Percentiles rank a stretch among this genome's conserved stretches.
Evolutionary conservation across 2,888 invertebrate genomes (phyloP).

Genomic region (Callosobruchus maculatus): DNA sequence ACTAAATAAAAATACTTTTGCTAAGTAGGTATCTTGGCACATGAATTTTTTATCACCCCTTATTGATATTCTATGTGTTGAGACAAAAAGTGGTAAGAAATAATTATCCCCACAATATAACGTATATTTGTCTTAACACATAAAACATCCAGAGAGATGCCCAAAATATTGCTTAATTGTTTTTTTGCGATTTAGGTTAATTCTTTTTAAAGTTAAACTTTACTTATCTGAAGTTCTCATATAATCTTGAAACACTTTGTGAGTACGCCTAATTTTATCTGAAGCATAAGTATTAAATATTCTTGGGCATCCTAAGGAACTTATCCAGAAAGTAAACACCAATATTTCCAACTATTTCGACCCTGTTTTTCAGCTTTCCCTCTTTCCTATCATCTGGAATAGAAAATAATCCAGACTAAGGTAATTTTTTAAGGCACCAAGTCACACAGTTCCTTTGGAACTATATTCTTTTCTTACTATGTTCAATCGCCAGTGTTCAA

Average conservation of each 20-base stretch:
- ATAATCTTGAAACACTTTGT: too few relatives aligned
- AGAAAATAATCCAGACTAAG: slow-evolving; percentile 26
- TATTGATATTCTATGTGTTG: slow-evolving; percentile 10
- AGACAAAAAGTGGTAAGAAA: slow-evolving; percentile 7
- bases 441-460: slow-evolving; percentile 40
- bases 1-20: slow-evolving; percentile 4
- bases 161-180: neutral
- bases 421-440: slow-evolving; percentile 33
- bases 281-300: neutral
- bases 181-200: too few relatives aligned
- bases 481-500: slow-evolving; percentile 28
- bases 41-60: slow-evolving; percentile 18
- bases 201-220: too few relatives aligned
- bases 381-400: slow-evolving; percentile 20
- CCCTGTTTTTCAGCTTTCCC: slow-evolving; percentile 26
- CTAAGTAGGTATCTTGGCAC: slow-evolving; percentile 17
- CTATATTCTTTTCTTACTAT: slow-evolving; percentile 31
- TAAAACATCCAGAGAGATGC: neutral
- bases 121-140: neutral
- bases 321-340: neutral
- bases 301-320: neutral
- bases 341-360: slow-evolving; percentile 16
- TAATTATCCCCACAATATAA: neutral
- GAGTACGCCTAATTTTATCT: too few relatives aligned
- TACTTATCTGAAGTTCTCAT: too few relatives aligned